These are phyloP conservation scores for Macrochelys suwanniensis DNA, from an alignment of 2,797 vertebrate genomes.

Conservation along the genomic window DNA sequence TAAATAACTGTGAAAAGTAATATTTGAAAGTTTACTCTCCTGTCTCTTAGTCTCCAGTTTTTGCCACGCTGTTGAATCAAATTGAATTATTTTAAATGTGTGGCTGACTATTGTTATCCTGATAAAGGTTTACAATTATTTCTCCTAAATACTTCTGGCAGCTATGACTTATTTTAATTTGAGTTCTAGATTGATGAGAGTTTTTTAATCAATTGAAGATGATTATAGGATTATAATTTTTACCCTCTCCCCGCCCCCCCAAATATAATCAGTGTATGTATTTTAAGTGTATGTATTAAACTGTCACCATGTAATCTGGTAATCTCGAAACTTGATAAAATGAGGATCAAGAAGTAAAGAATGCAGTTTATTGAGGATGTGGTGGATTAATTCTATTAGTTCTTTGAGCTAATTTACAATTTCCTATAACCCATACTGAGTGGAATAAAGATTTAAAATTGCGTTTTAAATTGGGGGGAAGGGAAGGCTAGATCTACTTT, in stretches of 20 bases:
- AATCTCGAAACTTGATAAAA: neutral
- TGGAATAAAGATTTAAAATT: neutral
- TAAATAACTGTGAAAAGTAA: neutral
- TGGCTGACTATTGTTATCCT: neutral
- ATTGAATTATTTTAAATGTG: neutral
- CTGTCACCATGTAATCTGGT: no score
- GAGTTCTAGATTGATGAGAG: neutral
- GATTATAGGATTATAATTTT: neutral
- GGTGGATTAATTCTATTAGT: neutral
- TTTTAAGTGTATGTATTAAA: neutral
- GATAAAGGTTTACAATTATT: neutral
- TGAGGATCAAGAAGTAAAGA: neutral
- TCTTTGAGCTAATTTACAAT: neutral
- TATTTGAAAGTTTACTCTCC: neutral
- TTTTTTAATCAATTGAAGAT: neutral
- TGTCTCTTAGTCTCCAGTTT: neutral
- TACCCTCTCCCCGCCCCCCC: neutral
- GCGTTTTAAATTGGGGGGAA: neutral
- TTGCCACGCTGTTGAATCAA: neutral
- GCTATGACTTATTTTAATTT: neutral
- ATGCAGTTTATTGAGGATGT: neutral
- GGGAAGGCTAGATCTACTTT: neutral
- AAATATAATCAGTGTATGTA: neutral
- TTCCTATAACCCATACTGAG: neutral
- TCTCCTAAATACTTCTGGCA: neutral